These are phyloP conservation scores for Gavia stellata DNA, from an alignment of 2,113 vertebrate genomes.

Conservation along the genomic window DNA sequence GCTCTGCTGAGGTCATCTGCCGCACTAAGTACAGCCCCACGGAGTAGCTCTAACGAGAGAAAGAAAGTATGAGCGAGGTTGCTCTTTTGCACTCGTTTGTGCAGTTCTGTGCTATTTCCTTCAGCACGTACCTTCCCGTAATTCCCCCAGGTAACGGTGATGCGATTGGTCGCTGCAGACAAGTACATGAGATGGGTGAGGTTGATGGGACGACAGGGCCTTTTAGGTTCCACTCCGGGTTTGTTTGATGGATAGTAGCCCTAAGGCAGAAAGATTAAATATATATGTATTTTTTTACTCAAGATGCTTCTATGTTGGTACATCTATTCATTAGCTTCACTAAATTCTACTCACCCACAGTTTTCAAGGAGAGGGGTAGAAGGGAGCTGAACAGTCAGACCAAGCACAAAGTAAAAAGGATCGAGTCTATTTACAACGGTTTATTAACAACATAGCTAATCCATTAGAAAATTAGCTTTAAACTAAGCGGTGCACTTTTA, in stretches of 20 bases:
- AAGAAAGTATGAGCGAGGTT: neutral
- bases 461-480: neutral
- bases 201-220: constrained; percentile 95
- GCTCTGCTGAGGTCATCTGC: constrained; percentile 90
- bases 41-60: constrained; percentile 84
- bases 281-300: too few species aligned
- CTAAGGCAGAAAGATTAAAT: constrained; percentile 52
- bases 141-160: constrained; percentile 96
- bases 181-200: constrained; percentile 97
- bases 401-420: neutral
- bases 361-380: neutral
- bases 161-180: constrained; percentile 89
- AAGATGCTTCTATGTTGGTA: neutral
- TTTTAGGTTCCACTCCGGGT: constrained; percentile 94
- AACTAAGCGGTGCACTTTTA: neutral
- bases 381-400: neutral
- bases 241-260: constrained; percentile 98
- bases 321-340: neutral
- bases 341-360: neutral
- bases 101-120: accelerated
- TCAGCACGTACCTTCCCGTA: constrained; percentile 86
- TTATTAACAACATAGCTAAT: neutral
- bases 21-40: constrained; percentile 92
- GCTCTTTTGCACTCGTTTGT: accelerated
- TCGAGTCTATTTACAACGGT: neutral